A percentile compares a stretch with the other conserved stretches of the same genome.
Conservation (phyloP, 1,140 invertebrate species). For the Bombus vancouverensis region DNA sequence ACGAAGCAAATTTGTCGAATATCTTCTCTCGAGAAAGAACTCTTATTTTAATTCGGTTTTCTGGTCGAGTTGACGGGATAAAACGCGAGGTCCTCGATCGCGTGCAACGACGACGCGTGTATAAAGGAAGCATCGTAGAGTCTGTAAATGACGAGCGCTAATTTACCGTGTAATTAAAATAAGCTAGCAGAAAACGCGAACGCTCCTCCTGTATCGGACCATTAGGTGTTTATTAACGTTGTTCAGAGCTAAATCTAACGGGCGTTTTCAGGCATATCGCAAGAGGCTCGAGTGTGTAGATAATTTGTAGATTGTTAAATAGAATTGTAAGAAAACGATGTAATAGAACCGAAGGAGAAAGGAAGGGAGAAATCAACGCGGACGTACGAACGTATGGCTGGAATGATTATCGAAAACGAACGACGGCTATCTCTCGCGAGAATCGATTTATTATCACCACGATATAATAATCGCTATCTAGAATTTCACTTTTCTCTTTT, state of each 20-base stretch:
- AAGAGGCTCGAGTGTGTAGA: conserved; percentile 62
- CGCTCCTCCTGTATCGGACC: conserved; percentile 68
- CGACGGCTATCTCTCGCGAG: not conserved
- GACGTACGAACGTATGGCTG: not conserved
- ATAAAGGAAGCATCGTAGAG: conserved; percentile 58
- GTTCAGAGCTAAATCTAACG: conserved; percentile 63
- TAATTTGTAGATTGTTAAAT: conserved; percentile 66
- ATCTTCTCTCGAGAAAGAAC: not conserved
- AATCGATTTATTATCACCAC: not conserved
- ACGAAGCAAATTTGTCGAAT: not conserved
- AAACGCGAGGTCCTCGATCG: conserved; percentile 40
- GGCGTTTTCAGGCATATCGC: conserved; percentile 46
- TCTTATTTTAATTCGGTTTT: not conserved
- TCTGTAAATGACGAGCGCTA: conserved; percentile 66
- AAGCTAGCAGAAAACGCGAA: conserved; percentile 54
- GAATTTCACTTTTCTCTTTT: not conserved
- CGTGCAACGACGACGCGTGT: conserved; percentile 31
- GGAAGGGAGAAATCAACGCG: not conserved
- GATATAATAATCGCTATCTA: not conserved
- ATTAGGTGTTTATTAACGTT: conserved; percentile 72
- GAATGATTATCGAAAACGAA: not conserved
- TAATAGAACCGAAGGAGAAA: not conserved
- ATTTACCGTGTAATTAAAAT: conserved; percentile 62
- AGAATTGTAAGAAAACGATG: conserved; percentile 38
- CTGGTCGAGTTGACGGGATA: too few species aligned